A percentile compares a stretch with the other conserved stretches of the same genome.
Evolutionary conservation across 1,140 invertebrate species (phyloP).

Genomic region (Helicoverpa zea): DNA sequence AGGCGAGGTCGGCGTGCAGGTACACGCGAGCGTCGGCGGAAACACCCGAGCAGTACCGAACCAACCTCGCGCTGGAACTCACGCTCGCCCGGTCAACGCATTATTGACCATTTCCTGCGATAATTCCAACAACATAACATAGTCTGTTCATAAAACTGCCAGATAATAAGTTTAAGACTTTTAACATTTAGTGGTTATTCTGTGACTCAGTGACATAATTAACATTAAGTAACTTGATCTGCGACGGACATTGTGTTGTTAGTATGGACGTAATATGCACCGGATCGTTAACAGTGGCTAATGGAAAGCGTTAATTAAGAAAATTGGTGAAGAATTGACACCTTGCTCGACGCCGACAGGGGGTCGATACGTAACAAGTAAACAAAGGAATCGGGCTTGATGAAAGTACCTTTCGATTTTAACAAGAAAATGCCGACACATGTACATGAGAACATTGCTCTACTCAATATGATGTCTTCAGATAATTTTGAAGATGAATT

Average conservation of each 20-base stretch:
- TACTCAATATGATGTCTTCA: conserved; percentile 91
- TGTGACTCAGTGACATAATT: conserved; percentile 59
- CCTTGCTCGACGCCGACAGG: conserved; percentile 24
- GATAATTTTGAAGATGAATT: conserved; percentile 97
- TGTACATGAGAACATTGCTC: conserved; percentile 80
- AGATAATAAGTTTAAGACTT: conserved; percentile 48
- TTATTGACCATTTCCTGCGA: conserved; percentile 81
- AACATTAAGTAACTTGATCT: conserved; percentile 4
- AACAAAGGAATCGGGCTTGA: conserved; percentile 29
- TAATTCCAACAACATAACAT: conserved; percentile 64
- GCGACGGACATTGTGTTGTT: conserved; percentile 52
- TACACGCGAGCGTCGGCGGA: conserved; percentile 65
- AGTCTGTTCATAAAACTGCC: conserved; percentile 57
- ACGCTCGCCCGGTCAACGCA: conserved; percentile 66
- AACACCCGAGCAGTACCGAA: conserved; percentile 80
- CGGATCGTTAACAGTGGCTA: conserved; percentile 55
- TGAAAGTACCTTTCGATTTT: conserved; percentile 50
- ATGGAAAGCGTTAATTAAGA: conserved; percentile 68
- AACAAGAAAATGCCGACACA: conserved; percentile 75
- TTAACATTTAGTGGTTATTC: conserved; percentile 62
- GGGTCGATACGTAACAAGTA: conserved; percentile 48
- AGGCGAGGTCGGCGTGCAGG: conserved; percentile 38
- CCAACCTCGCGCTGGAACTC: conserved; percentile 60
- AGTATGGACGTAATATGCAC: conserved; percentile 55
- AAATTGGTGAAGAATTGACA: conserved; percentile 32